Evolutionary conservation across 2,113 vertebrate species (phyloP).

Genomic region (Pheucticus melanocephalus): DNA sequence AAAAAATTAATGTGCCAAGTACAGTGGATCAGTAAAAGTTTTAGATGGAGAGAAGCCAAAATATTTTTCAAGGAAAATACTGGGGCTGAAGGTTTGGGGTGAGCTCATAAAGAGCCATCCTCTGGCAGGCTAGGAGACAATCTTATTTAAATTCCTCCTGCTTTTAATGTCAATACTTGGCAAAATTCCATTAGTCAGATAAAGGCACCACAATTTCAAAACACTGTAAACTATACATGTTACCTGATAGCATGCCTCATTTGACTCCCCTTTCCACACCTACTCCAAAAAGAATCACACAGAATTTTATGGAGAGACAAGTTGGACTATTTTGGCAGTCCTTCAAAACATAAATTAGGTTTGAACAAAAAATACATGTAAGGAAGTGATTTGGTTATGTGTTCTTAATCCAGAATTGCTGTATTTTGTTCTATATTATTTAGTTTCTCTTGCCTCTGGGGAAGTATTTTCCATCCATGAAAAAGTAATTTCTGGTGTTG

Average conservation of each 20-base stretch:
- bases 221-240: neutral
- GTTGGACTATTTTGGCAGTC: neutral
- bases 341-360: slow-evolving; percentile 13
- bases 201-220: slow-evolving; percentile 5
- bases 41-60: slow-evolving; percentile 51
- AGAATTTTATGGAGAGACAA: neutral
- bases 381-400: neutral
- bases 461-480: neutral
- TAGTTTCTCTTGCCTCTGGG: neutral
- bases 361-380: slow-evolving; percentile 4
- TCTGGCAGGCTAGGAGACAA: neutral
- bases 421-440: neutral
- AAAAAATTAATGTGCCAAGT: neutral
- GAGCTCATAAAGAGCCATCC: slow-evolving; percentile 12
- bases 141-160: slow-evolving; percentile 1
- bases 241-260: slow-evolving; percentile 24
- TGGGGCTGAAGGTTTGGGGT: neutral
- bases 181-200: neutral
- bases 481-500: slow-evolving; percentile 3
- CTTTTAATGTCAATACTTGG: slow-evolving; percentile 9
- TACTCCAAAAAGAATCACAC: neutral
- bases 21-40: slow-evolving; percentile 3
- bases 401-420: neutral
- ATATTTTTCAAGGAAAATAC: slow-evolving; percentile 30
- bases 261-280: neutral